Evolutionary conservation across 2,888 invertebrate genomes (phyloP).

Genomic region (Polydrusus pterygomalis): DNA sequence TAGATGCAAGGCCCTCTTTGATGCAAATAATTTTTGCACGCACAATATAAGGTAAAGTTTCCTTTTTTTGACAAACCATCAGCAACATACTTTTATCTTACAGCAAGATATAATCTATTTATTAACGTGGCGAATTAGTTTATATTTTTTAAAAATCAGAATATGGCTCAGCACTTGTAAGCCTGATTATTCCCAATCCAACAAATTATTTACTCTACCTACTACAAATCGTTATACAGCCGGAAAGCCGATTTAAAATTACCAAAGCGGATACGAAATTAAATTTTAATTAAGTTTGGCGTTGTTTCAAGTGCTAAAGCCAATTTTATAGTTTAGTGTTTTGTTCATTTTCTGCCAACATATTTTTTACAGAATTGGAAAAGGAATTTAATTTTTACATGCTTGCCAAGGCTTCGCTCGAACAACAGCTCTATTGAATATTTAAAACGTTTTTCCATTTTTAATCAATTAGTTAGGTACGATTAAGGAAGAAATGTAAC

Average conservation of each 20-base stretch:
- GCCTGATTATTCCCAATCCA: not conserved
- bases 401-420: not conserved
- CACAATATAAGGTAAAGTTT: too few species aligned
- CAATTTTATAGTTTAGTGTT: not conserved
- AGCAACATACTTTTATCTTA: too few species aligned
- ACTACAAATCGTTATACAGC: slow-evolving; percentile 1
- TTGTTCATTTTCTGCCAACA: not conserved
- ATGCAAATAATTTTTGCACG: too few species aligned
- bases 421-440: not conserved
- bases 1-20: too few species aligned
- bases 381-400: not conserved
- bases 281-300: not conserved
- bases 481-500: too few species aligned
- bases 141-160: too few species aligned
- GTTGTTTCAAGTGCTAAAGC: not conserved
- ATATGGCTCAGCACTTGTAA: too few species aligned
- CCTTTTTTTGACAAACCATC: too few species aligned
- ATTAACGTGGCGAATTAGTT: too few species aligned
- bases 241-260: not conserved
- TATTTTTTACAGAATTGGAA: not conserved
- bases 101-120: too few species aligned
- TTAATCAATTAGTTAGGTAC: not conserved
- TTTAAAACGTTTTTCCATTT: not conserved
- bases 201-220: not conserved
- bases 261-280: slow-evolving; percentile 3